Conservation (phyloP, 2,797 vertebrate genomes). For the Xenopus petersii region DNA sequence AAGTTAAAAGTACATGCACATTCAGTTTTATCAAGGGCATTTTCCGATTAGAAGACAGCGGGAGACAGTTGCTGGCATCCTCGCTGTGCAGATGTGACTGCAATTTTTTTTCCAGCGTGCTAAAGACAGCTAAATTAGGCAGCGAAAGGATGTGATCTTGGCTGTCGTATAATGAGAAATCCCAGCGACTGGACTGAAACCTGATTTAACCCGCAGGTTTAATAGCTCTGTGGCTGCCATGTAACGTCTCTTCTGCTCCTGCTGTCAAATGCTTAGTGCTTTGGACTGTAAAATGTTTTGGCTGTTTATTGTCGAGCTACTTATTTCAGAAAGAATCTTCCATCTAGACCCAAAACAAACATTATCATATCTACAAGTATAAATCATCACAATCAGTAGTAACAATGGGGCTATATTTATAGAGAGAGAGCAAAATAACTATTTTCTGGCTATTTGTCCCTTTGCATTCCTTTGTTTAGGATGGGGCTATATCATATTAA, state of each 20-base stretch:
- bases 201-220: constrained; percentile 44
- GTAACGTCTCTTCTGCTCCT: constrained; percentile 9
- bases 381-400: neutral
- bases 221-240: constrained; percentile 32
- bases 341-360: constrained; percentile 17
- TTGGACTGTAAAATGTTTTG: constrained; percentile 18
- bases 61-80: constrained; percentile 41
- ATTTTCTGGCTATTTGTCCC: too few relatives aligned
- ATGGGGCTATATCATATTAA: too few relatives aligned
- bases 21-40: constrained; percentile 40
- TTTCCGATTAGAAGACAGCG: constrained; percentile 37
- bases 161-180: constrained; percentile 46
- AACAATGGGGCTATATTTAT: neutral
- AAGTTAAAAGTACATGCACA: constrained; percentile 7
- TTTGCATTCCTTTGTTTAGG: too few relatives aligned
- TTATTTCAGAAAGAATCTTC: constrained; percentile 11
- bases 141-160: constrained; percentile 39
- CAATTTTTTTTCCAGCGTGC: constrained; percentile 11
- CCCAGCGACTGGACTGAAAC: constrained; percentile 41
- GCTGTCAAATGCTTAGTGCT: constrained; percentile 26
- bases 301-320: constrained; percentile 14
- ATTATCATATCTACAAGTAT: constrained; percentile 3
- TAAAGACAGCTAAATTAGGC: constrained; percentile 48
- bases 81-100: constrained; percentile 37
- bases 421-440: too few relatives aligned